Conservation (phyloP, 1,140 invertebrate species). For the Drosophila micromelanica region DNA sequence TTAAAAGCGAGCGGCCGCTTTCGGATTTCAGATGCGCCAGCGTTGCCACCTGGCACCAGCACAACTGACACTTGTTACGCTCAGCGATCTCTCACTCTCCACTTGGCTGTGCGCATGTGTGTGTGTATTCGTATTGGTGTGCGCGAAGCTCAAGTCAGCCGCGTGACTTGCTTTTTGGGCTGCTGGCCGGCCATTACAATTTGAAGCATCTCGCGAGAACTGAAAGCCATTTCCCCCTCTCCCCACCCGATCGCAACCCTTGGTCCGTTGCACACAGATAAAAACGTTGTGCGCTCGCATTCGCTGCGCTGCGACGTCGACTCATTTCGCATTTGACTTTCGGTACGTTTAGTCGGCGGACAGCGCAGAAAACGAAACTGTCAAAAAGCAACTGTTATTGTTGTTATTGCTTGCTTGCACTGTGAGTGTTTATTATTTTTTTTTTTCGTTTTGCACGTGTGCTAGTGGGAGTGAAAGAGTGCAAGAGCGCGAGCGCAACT, state of each 20-base stretch:
- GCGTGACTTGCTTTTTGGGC: slow-evolving; percentile 63
- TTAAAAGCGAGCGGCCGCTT: slow-evolving; percentile 48
- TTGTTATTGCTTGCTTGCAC: slow-evolving; percentile 30
- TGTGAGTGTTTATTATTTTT: slow-evolving; percentile 46
- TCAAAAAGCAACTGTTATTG: slow-evolving; percentile 45
- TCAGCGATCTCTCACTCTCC: slow-evolving; percentile 34
- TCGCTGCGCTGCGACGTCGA: slow-evolving; percentile 32
- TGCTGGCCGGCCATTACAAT: slow-evolving; percentile 43
- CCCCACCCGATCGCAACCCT: neutral
- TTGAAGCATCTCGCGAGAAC: slow-evolving; percentile 47
- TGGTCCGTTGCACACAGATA: slow-evolving; percentile 36
- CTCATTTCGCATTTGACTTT: slow-evolving; percentile 67
- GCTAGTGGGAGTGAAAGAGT: slow-evolving; percentile 33
- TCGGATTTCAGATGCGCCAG: slow-evolving; percentile 51
- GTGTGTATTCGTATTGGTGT: slow-evolving; percentile 10
- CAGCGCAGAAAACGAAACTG: slow-evolving; percentile 16
- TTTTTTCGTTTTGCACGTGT: slow-evolving; percentile 62
- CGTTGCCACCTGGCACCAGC: slow-evolving; percentile 61
- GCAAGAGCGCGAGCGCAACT: slow-evolving; percentile 38
- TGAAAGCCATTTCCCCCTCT: slow-evolving; percentile 1
- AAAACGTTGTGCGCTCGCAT: slow-evolving; percentile 40
- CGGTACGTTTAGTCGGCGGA: slow-evolving; percentile 57
- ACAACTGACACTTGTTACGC: slow-evolving; percentile 57
- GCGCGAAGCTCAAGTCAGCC: slow-evolving; percentile 30
- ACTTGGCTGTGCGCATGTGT: slow-evolving; percentile 1